Evolutionary conservation across 2,888 invertebrate species (phyloP).

Genomic region (Bimastos eiseni): DNA sequence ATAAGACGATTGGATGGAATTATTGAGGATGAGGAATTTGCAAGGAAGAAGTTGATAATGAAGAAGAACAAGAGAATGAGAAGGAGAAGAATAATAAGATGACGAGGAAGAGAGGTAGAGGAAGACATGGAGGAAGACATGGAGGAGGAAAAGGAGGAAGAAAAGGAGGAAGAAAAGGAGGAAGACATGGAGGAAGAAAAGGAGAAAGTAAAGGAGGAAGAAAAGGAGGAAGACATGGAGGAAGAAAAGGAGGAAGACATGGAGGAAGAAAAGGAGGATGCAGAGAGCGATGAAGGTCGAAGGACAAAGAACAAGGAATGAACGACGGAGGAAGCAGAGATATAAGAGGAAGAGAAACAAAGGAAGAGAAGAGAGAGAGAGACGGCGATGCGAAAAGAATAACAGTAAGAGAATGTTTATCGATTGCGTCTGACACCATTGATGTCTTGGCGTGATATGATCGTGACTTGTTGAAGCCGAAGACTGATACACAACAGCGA

Average conservation of each 20-base stretch:
- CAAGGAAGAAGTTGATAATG: no score
- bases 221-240: not conserved
- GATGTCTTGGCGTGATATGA: not conserved
- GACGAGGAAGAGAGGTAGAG: no score
- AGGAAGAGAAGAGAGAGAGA: not conserved
- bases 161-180: no score
- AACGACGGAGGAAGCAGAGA: not conserved
- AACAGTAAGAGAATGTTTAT: not conserved
- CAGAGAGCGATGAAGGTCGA: not conserved
- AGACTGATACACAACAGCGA: not conserved
- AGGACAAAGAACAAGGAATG: no score
- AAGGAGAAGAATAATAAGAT: no score
- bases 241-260: not conserved
- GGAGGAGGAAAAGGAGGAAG: no score
- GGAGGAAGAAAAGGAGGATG: not conserved
- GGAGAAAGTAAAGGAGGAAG: not conserved
- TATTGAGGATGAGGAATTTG: no score
- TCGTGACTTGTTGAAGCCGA: constrained; percentile 13
- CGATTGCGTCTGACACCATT: not conserved
- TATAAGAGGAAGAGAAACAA: not conserved
- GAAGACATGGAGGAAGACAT: not conserved
- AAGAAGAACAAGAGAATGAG: no score
- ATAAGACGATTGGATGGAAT: no score
- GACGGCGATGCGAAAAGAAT: not conserved
- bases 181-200: no score